These are phyloP conservation scores for Momotus momota DNA, from an alignment of 2,797 vertebrate species.

Conservation along the genomic window DNA sequence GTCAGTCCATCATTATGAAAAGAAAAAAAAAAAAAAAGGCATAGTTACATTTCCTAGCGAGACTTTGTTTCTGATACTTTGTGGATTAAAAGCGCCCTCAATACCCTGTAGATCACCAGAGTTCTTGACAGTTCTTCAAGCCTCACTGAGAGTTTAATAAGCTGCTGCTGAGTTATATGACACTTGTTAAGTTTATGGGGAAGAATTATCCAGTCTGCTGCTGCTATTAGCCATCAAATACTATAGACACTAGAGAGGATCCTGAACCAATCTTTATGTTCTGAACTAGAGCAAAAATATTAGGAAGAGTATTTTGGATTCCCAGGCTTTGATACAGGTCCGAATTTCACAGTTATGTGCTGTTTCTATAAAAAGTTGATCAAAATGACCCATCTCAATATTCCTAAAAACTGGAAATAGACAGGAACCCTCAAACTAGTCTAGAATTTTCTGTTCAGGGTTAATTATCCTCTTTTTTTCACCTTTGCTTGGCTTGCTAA, in stretches of 20 bases:
- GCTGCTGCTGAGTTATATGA: slow-evolving; percentile 18
- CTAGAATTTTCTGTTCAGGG: neutral
- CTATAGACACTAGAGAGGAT: neutral
- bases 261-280: neutral
- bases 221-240: neutral
- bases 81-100: neutral
- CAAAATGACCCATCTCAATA: neutral
- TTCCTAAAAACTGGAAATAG: neutral
- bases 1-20: neutral
- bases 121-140: neutral
- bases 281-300: neutral
- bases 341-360: neutral
- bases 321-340: neutral
- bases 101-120: neutral
- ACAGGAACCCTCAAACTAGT: neutral
- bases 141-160: slow-evolving; percentile 23
- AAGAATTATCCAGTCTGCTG: neutral
- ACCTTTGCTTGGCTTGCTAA: neutral
- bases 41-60: neutral
- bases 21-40: neutral
- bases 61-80: neutral
- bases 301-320: neutral
- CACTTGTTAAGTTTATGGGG: neutral
- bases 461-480: neutral
- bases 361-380: neutral